Evolutionary conservation across 92 coral and sea anemone genomes (phyloP).

Genomic region (Pocillopora meandrina): DNA sequence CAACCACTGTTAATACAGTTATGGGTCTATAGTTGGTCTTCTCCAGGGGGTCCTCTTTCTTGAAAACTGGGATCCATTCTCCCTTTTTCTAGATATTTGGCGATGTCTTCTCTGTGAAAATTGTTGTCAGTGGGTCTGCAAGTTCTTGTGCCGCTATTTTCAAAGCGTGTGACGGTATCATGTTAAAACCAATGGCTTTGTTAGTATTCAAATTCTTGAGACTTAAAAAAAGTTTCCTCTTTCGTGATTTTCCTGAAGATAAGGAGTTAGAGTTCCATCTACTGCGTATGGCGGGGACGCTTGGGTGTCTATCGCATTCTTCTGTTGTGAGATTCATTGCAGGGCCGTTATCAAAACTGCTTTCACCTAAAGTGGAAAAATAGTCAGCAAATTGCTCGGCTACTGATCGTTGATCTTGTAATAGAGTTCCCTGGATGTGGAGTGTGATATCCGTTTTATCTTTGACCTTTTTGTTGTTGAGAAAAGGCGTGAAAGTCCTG

Average conservation of each 20-base stretch:
- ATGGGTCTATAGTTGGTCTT: too few species aligned
- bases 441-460: too few species aligned
- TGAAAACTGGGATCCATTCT: too few species aligned
- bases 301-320: slow-evolving; percentile 3
- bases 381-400: slow-evolving; percentile 14
- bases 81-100: too few species aligned
- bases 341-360: background rate
- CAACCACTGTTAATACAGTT: too few species aligned
- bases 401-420: slow-evolving; percentile 33
- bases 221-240: too few species aligned
- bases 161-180: background rate
- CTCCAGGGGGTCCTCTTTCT: too few species aligned
- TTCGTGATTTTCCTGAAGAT: too few species aligned
- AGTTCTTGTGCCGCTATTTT: background rate
- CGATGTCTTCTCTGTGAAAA: too few species aligned
- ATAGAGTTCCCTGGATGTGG: too few species aligned
- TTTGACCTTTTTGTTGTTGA: too few species aligned
- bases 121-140: background rate
- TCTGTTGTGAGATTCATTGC: background rate
- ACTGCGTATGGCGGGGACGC: background rate
- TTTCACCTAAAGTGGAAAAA: slow-evolving; percentile 16
- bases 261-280: background rate
- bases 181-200: background rate
- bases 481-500: too few species aligned
- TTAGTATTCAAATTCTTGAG: background rate